Evolutionary conservation across 2,797 vertebrate species (phyloP).

Genomic region (Anguilla anguilla): DNA sequence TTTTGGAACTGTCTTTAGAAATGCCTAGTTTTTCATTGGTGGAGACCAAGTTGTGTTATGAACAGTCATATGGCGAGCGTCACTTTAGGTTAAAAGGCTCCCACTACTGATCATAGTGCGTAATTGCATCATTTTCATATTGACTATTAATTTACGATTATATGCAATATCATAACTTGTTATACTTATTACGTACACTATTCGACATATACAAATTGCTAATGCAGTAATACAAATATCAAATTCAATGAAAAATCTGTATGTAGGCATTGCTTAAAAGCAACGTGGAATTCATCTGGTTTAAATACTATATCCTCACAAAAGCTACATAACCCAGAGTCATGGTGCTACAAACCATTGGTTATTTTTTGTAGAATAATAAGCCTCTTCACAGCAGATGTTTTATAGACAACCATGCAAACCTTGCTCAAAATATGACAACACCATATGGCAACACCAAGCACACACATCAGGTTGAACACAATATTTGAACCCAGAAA

Average conservation of each 20-base stretch:
- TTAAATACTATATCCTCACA: not conserved
- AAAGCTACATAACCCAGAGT: not conserved
- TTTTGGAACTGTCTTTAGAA: constrained; percentile 21
- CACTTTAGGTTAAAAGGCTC: constrained; percentile 43
- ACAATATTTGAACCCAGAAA: too few species aligned
- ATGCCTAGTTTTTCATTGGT: constrained; percentile 41
- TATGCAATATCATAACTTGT: not conserved
- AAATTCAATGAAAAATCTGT: not conserved
- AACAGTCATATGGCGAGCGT: constrained; percentile 3
- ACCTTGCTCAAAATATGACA: too few species aligned
- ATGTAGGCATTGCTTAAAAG: not conserved
- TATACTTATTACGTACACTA: not conserved
- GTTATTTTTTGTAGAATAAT: not conserved
- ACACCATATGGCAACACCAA: too few species aligned
- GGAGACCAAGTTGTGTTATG: constrained; percentile 21
- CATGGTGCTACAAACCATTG: not conserved
- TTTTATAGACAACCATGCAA: not conserved
- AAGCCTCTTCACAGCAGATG: not conserved
- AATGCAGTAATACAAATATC: not conserved
- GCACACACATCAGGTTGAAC: too few species aligned
- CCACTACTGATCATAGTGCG: constrained; percentile 36
- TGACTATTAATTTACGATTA: not conserved
- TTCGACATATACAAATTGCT: not conserved
- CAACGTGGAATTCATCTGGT: not conserved
- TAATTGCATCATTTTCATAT: constrained; percentile 13